Base-by-base conservation (phyloP, 2,797 vertebrate species). In the Arctocebus calabarensis region DNA sequence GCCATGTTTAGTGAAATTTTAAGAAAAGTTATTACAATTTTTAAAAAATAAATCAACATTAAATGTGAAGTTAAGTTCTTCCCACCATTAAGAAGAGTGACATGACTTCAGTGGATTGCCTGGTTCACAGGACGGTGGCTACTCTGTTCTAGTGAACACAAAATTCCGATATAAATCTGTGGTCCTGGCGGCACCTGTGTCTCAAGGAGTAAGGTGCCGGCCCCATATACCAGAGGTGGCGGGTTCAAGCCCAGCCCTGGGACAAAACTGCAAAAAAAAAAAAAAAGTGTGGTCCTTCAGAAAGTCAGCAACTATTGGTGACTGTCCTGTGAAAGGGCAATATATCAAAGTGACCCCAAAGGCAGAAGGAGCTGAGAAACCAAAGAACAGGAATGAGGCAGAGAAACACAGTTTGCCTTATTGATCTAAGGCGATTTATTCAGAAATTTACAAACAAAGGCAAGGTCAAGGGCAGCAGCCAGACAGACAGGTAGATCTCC, bases 91-190 rank as follows among this genome's bases (percentile, higher is more conserved):
- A 75, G 66, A 29, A 88, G 78, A 23, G 43, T 25, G 59, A 22
- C 0, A 16, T 0, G 10, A 73, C 45, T 19, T 10, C 68, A 16
- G n/a, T 0, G 23, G 68, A n/a, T 0, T 5, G 1, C 52, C n/a
- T 5, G 25, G 22, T 11, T 4, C 37, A 14, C 22, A 27, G 70
- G 62, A 64, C 32, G 2, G 7, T 19, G 16, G 12, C 22, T 9
- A 45, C 4, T n/a, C 45, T 70, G 17, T 17, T 61, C 59, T 79
- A 3, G 20, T 7, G 12, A 57, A 25, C 16, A 59, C 40, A 48
- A 37, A 7, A 5, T 29, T 57, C 34, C 22, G 40, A 16, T 48
- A 25, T n/a, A 66, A 9, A 14, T 20, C 5, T 66, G 11, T 1
- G 9, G 40, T 40, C 40, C 40, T 40, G 40, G 40, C 40, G 40